A percentile compares a stretch with the other conserved stretches of the same genome.
phyloP scores from a whole-genome alignment of 2,888 invertebrate genomes.

The Exocentrus adspersus region DNA sequence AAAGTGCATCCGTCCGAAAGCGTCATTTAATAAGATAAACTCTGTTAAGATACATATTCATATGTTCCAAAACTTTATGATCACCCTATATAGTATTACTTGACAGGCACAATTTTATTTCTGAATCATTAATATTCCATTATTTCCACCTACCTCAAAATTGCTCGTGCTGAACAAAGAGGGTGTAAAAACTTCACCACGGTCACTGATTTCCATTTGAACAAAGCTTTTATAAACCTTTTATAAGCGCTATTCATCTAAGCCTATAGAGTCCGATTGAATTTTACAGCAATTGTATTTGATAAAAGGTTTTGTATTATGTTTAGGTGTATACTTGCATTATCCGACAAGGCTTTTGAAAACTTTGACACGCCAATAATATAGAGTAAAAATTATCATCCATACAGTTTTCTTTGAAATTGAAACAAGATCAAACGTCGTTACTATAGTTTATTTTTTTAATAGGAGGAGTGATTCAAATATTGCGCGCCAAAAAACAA shows the following conservation, averaged over 20 bases:
- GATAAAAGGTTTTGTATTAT: conserved; percentile 43
- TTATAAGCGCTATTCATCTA: conserved; percentile 45
- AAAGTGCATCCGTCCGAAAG: too few relatives aligned
- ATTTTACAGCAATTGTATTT: conserved; percentile 47
- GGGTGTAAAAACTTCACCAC: conserved; percentile 32
- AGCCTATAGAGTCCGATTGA: conserved; percentile 49
- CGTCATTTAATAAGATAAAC: too few relatives aligned
- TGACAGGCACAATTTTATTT: conserved; percentile 19
- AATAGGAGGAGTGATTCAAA: too few relatives aligned
- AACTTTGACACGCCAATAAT: conserved; percentile 34
- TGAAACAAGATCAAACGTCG: too few relatives aligned
- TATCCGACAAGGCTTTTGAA: conserved; percentile 36
- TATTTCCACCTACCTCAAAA: conserved; percentile 37
- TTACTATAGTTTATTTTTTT: too few relatives aligned
- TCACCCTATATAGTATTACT: too few relatives aligned
- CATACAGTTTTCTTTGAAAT: conserved; percentile 8
- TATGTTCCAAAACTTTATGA: too few relatives aligned
- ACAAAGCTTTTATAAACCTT: conserved; percentile 48
- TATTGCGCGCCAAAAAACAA: too few relatives aligned
- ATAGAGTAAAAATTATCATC: conserved; percentile 38
- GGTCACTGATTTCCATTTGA: conserved; percentile 47
- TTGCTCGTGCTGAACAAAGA: conserved; percentile 37
- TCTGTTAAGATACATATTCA: too few relatives aligned
- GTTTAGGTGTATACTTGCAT: too few relatives aligned
- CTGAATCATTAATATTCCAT: conserved; percentile 37